Base-by-base conservation (phyloP, 2,797 vertebrate genomes). In the Crocidura indochinensis region DNA sequence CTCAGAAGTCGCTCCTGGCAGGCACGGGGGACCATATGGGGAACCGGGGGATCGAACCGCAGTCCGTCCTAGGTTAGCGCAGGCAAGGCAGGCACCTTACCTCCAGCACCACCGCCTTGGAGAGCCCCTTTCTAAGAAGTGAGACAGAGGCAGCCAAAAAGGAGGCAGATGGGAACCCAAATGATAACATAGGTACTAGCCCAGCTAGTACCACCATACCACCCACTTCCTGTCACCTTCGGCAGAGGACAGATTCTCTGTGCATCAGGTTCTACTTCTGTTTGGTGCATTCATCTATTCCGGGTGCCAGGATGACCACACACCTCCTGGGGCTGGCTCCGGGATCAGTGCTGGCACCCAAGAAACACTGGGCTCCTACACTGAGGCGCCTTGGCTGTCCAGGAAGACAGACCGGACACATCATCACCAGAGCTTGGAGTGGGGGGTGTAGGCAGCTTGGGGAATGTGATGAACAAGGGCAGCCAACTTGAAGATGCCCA, bases 401-500 rank as follows among this genome's bases (percentile, higher is more conserved):
- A 71, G 90, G 67, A 68, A 76, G 87, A 69, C 87, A 77, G 79
- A 91, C 53, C 49, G 56, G 89, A 73, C 81, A 11, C 75, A 68
- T 89, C 94, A 95, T 87, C 85, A 77, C 79, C 44, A 79, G 73
- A 14, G 79, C 91, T 95, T 92, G 79, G 87, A 90, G 90, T 94
- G 95, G 93, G 90, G 92, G 88, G 91, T 94, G 96, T 87, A 68
- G 71, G 73, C 91, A 38, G 89, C 93, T 72, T 79, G 80, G 85
- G 83, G 86, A 94, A 84, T 67, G 87, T 86, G 19, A 64, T 86
- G 19, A 64, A 89, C 92, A 91, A 90, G 87, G 94, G 87, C 92
- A 87, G 95, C 93, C 94, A 91, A 93, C 84, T 0, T 27, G 44
- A 87, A 51, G 88, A 65, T 91, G 94, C 2, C 80, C 93, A 47